Conservation (phyloP, 2,113 vertebrate genomes). For the Hassar affinis region DNA sequence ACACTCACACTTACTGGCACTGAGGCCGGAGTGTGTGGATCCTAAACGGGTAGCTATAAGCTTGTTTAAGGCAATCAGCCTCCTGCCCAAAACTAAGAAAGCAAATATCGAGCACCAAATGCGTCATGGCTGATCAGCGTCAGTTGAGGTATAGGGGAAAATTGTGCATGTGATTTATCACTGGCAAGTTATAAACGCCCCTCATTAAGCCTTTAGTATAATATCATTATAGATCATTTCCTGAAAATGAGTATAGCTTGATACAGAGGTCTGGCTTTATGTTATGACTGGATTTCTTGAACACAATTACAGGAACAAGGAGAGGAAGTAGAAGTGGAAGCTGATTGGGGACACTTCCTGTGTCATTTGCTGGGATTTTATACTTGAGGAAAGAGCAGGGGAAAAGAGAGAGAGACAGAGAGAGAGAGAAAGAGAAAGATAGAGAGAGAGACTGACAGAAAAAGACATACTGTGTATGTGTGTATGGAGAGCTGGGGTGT, state of each 20-base stretch:
- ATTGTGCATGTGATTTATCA: not conserved
- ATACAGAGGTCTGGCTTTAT: not conserved
- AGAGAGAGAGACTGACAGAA: not conserved
- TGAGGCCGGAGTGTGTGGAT: not conserved
- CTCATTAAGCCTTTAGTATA: not conserved
- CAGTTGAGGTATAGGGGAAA: not conserved
- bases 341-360: conserved; percentile 10
- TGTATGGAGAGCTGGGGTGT: not conserved
- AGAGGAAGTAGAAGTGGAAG: conserved; percentile 26
- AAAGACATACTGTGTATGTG: not conserved
- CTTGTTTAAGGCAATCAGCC: not conserved
- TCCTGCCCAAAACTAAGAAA: not conserved
- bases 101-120: not conserved
- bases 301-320: conserved; percentile 22
- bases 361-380: not conserved
- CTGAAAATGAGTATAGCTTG: not conserved
- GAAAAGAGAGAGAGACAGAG: not conserved
- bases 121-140: not conserved
- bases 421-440: not conserved
- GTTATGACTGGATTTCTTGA: not conserved
- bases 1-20: no score
- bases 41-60: not conserved
- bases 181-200: not conserved
- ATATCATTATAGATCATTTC: not conserved
- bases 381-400: not conserved